phyloP scores from a whole-genome alignment of 2,113 vertebrate species.

The Aegotheles bennettii region DNA sequence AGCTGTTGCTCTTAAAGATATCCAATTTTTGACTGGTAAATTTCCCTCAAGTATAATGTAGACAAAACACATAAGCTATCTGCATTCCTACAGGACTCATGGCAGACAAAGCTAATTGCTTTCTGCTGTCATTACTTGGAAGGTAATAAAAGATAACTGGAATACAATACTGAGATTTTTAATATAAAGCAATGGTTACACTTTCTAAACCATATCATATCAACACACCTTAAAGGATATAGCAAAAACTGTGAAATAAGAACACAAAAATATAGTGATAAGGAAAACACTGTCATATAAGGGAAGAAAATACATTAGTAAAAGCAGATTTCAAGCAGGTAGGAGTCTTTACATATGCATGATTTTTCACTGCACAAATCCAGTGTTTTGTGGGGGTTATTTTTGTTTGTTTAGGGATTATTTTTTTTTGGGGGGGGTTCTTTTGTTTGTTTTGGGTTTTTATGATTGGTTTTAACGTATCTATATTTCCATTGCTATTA shows the following conservation, averaged over 20 bases:
- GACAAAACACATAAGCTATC: not conserved
- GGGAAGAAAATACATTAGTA: not conserved
- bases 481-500: not conserved
- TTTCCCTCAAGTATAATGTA: not conserved
- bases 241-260: not conserved
- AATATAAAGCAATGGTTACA: not conserved
- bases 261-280: not conserved
- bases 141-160: not conserved
- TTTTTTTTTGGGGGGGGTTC: not conserved
- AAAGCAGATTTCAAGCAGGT: not conserved
- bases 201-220: not conserved
- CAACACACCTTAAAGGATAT: not conserved
- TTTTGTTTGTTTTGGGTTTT: not conserved
- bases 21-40: not conserved
- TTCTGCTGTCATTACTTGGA: not conserved
- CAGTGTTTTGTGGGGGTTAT: not conserved
- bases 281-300: not conserved
- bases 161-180: not conserved
- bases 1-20: not conserved
- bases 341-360: not conserved
- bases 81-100: not conserved
- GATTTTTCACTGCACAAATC: not conserved
- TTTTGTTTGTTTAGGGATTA: not conserved
- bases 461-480: not conserved
- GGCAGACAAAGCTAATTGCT: not conserved